These are phyloP conservation scores for Eucidaris tribuloides DNA, from an alignment of 35 echinoderm and acorn worm genomes.

Conservation along the genomic window DNA sequence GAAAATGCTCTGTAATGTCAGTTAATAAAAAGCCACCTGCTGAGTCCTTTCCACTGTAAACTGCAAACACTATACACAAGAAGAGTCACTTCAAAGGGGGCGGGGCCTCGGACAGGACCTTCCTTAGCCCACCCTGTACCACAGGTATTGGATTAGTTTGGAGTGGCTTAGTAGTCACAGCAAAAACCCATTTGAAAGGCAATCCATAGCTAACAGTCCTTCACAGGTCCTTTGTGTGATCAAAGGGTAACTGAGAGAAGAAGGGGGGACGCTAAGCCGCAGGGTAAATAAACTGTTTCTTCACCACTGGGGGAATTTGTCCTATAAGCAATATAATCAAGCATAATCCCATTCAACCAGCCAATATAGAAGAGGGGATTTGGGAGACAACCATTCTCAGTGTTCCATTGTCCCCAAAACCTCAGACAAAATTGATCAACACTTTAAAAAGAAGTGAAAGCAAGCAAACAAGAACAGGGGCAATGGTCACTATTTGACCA, in stretches of 20 bases:
- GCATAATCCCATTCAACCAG: constrained; percentile 10
- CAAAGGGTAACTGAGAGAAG: background rate
- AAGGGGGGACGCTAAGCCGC: background rate
- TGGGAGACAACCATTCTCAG: background rate
- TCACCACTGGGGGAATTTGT: background rate
- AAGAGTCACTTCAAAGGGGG: no score
- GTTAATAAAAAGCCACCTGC: no score
- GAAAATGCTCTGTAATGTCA: no score
- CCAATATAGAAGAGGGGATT: background rate
- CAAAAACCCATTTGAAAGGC: no score
- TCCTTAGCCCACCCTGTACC: no score
- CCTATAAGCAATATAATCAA: constrained; percentile 14
- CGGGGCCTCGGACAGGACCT: no score
- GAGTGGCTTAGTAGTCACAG: no score
- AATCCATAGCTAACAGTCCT: no score
- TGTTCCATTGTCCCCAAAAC: background rate
- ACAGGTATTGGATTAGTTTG: no score
- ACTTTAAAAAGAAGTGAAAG: background rate
- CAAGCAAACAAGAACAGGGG: background rate
- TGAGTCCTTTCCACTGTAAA: no score
- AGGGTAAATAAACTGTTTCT: constrained; percentile 34
- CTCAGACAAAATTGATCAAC: background rate
- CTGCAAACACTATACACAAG: no score
- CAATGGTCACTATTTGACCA: no score
- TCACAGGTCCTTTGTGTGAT: background rate